Base-by-base conservation (phyloP, 2,797 vertebrate species). In the Helarctos malayanus region DNA sequence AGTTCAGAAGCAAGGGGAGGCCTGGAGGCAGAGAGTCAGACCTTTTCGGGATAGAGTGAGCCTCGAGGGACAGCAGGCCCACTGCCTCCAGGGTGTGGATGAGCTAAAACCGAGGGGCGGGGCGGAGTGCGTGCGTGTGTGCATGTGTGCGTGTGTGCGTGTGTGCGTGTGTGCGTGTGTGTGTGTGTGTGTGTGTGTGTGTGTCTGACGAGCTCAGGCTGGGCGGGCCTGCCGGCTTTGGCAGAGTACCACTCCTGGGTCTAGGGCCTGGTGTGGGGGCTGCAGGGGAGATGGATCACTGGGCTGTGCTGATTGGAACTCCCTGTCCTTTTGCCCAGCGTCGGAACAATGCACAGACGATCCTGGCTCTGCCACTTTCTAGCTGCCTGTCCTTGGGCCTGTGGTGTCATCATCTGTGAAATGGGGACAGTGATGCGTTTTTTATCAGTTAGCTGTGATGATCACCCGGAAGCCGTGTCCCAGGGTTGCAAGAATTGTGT, bases 341-440 rank as follows among this genome's bases (percentile, higher is more conserved):
- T 59, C 2, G 68, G 71, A 94, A 49, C 38, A 49, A 38, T 32
- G 8, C 52, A 68, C 35, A 76, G 27, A 56, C 41, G 90, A 38
- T 52, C 45, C 61, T 45, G 21, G 49, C 49, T 57, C 49, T 8
- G 19, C 5, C 4, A 4, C 18, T 82, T 88, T 69, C 7, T 75
- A 15, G 9, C 41, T 68, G 32, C 3, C 14, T 88, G 35, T 65
- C n/a, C 10, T 71, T 78, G 45, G 54, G 14, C 35, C 68, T 80
- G 45, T 90, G 18, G 69, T 61, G 93, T 90, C 27, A 15, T 90
- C 61, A 61, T 82, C 73, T 92, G 25, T 65, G 71, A 73, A 73
- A 38, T 78, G 41, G 23, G 68, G 38, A 21, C n/a, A 68, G 29
- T 68, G 61, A 13, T 29, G 61, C 2, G 27, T 92, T 49, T 56